These are phyloP conservation scores for Penaeus japonicus DNA, from an alignment of 1,140 invertebrate genomes.

Conservation along the genomic window DNA sequence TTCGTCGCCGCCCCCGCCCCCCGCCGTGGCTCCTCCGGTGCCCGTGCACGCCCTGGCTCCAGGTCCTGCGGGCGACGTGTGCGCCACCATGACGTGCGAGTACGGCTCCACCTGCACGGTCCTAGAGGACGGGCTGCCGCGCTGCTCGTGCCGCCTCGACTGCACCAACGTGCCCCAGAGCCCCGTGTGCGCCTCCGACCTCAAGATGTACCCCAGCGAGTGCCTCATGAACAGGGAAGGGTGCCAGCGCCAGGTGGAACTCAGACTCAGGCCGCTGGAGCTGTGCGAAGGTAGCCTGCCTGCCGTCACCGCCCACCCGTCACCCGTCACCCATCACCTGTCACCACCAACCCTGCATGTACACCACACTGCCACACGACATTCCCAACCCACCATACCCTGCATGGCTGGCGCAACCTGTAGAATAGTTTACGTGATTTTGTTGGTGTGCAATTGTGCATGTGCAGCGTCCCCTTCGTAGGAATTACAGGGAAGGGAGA, in stretches of 20 bases:
- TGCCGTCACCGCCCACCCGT: background rate
- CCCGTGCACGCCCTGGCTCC: slow-evolving; percentile 15
- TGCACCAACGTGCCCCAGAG: slow-evolving; percentile 60
- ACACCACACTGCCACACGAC: background rate
- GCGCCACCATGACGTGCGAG: slow-evolving; percentile 77
- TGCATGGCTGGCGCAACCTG: too few relatives aligned
- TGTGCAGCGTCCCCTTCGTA: too few relatives aligned
- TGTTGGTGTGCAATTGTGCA: too few relatives aligned
- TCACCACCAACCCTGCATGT: background rate
- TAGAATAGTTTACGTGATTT: too few relatives aligned
- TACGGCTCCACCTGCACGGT: slow-evolving; percentile 84
- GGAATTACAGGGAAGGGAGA: too few relatives aligned
- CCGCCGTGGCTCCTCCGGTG: slow-evolving; percentile 18
- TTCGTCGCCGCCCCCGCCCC: slow-evolving; percentile 49
- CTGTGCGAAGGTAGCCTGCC: slow-evolving; percentile 76
- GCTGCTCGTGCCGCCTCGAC: slow-evolving; percentile 74
- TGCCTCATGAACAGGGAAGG: slow-evolving; percentile 88
- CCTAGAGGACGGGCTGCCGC: slow-evolving; percentile 76
- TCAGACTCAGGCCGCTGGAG: slow-evolving; percentile 79
- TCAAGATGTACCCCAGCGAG: slow-evolving; percentile 79
- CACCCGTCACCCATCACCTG: background rate
- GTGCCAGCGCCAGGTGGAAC: slow-evolving; percentile 82
- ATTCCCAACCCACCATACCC: background rate
- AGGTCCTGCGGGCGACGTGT: slow-evolving; percentile 19
- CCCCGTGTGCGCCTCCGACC: slow-evolving; percentile 84